These are phyloP conservation scores for Barypeithes pellucidus DNA, from an alignment of 2,888 invertebrate species.

Conservation along the genomic window DNA sequence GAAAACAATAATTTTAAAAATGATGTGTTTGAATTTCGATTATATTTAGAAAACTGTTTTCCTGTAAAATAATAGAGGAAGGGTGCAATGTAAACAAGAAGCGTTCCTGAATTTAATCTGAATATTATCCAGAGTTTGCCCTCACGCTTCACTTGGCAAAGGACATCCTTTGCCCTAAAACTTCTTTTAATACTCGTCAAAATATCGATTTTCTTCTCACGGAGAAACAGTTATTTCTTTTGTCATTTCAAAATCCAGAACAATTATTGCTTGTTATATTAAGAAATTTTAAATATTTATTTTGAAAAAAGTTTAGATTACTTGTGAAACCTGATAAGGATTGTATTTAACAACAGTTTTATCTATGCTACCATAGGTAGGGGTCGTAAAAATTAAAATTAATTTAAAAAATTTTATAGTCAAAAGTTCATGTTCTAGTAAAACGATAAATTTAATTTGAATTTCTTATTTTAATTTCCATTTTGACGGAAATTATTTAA, in stretches of 20 bases:
- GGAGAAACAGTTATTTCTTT: conserved; percentile 32
- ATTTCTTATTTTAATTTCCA: too few species aligned
- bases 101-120: conserved; percentile 23
- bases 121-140: conserved; percentile 40
- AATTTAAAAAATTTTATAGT: too few species aligned
- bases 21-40: conserved; percentile 10
- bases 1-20: conserved; percentile 2
- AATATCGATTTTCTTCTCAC: conserved; percentile 45
- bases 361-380: too few species aligned
- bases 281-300: conserved; percentile 1
- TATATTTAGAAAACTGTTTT: conserved; percentile 34
- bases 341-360: too few species aligned
- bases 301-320: too few species aligned
- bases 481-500: too few species aligned
- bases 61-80: conserved; percentile 40
- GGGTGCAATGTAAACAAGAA: conserved; percentile 35
- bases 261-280: background rate
- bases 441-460: too few species aligned
- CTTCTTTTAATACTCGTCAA: conserved; percentile 46
- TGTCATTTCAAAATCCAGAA: conserved; percentile 22
- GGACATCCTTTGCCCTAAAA: conserved; percentile 41
- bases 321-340: too few species aligned
- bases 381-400: too few species aligned
- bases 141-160: conserved; percentile 43
- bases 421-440: too few species aligned